A percentile compares a stretch with the other conserved stretches of the same genome.
phyloP scores from a whole-genome alignment of 2,113 vertebrate genomes.

The Oryzias woworae region DNA sequence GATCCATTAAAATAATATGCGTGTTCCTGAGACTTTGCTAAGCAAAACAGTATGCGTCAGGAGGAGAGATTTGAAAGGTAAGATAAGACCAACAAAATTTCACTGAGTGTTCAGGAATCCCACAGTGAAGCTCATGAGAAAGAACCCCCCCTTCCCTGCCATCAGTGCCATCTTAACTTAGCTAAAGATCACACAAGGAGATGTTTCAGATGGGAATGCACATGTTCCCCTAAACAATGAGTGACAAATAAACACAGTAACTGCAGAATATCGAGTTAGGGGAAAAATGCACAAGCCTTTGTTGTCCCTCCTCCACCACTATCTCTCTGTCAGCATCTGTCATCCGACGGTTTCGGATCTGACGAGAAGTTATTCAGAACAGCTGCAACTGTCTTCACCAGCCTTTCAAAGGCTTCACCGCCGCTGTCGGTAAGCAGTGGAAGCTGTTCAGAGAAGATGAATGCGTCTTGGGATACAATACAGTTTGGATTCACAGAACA shows the following conservation, averaged over 20 bases:
- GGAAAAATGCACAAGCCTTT: constrained; percentile 11
- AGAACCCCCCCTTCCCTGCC: constrained; percentile 4
- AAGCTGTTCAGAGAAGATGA: constrained; percentile 14
- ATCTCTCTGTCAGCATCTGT: constrained; percentile 33
- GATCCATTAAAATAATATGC: constrained; percentile 18
- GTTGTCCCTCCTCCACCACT: constrained; percentile 12
- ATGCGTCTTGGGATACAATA: background rate
- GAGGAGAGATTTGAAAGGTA: constrained; percentile 16
- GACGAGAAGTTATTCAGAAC: constrained; percentile 34
- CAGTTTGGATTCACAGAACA: too few relatives aligned
- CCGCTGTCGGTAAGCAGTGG: constrained; percentile 9
- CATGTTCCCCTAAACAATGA: constrained; percentile 38
- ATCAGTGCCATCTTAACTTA: constrained; percentile 9
- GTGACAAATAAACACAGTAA: constrained; percentile 37
- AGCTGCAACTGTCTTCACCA: constrained; percentile 42
- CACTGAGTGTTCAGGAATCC: constrained; percentile 4
- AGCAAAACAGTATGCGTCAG: constrained; percentile 13
- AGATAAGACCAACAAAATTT: constrained; percentile 38
- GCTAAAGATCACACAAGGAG: constrained; percentile 22
- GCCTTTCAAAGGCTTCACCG: constrained; percentile 3
- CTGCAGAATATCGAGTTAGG: constrained; percentile 8
- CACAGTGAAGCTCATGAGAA: background rate
- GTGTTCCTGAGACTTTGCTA: constrained; percentile 9
- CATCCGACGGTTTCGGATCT: constrained; percentile 8
- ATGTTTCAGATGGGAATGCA: constrained; percentile 31